These are phyloP conservation scores for Phasianus colchicus DNA, from an alignment of 2,113 vertebrate species.

Conservation along the genomic window DNA sequence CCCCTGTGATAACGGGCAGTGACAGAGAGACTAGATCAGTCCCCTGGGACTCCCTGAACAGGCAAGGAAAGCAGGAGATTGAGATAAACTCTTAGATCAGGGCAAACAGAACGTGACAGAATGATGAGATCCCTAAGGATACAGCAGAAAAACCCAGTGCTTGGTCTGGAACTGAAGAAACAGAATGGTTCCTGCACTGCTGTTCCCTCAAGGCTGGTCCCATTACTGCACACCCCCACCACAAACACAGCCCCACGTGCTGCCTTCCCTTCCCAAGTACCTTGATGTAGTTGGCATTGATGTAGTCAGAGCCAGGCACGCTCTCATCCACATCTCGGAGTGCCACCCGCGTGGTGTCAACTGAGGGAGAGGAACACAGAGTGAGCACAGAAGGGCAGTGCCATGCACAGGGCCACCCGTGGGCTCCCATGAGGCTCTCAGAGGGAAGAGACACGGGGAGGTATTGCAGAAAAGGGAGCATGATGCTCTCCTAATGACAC, in stretches of 20 bases:
- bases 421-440: background rate
- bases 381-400: background rate
- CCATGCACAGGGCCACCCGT: accelerated
- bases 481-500: background rate
- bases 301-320: constrained; percentile 83
- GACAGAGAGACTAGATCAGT: background rate
- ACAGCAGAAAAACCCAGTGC: background rate
- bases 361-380: constrained; percentile 53
- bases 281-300: constrained; percentile 90
- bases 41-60: background rate
- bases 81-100: background rate
- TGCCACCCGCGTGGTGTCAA: constrained; percentile 85
- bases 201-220: background rate
- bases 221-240: background rate
- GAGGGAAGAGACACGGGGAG: accelerated
- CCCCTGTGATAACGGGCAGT: background rate
- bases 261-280: constrained; percentile 53
- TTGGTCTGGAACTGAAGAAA: background rate
- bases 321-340: constrained; percentile 79
- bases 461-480: background rate
- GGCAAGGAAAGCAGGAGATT: background rate
- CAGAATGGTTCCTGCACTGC: background rate
- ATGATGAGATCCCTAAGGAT: background rate
- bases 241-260: background rate
- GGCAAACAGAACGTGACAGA: background rate